These are phyloP conservation scores for Lineus longissimus DNA, from an alignment of 1,140 invertebrate species.

Conservation along the genomic window DNA sequence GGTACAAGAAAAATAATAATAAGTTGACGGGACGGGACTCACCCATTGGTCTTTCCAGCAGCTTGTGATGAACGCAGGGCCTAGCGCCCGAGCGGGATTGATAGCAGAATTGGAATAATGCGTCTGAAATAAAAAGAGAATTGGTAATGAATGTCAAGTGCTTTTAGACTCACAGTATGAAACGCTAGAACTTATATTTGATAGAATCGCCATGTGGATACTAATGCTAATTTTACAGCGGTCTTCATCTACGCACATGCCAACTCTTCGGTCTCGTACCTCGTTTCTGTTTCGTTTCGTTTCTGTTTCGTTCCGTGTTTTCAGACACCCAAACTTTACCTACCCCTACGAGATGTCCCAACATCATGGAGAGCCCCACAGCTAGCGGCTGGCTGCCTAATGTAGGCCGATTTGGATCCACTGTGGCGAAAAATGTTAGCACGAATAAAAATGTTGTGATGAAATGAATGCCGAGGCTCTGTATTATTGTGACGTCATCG, in stretches of 20 bases:
- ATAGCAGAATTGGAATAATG: slow-evolving; percentile 58
- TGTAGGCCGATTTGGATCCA: slow-evolving; percentile 69
- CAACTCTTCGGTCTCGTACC: too few relatives aligned
- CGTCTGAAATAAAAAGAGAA: slow-evolving; percentile 8
- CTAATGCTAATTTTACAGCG: too few relatives aligned
- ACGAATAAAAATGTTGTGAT: slow-evolving; percentile 81
- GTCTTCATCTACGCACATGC: too few relatives aligned
- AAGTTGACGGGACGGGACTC: too few relatives aligned
- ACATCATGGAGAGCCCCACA: slow-evolving; percentile 72
- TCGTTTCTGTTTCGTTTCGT: too few relatives aligned
- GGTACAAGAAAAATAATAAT: too few relatives aligned
- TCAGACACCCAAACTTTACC: too few relatives aligned
- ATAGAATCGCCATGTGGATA: too few relatives aligned
- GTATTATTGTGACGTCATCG: slow-evolving; percentile 36
- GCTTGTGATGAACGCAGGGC: slow-evolving; percentile 82
- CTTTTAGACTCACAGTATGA: too few relatives aligned
- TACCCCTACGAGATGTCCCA: slow-evolving; percentile 70
- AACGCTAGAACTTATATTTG: too few relatives aligned
- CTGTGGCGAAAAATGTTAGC: slow-evolving; percentile 78
- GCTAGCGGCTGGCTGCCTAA: slow-evolving; percentile 78
- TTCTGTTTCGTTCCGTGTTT: too few relatives aligned
- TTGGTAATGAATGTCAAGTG: too few relatives aligned
- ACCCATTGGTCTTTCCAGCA: slow-evolving; percentile 86
- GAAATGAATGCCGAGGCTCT: slow-evolving; percentile 75
- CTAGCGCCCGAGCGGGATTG: slow-evolving; percentile 82